Evolutionary conservation across 2,888 invertebrate species (phyloP), one percentile per base, ranked within the genome.

Genomic region (Tenthredo livida): DNA sequence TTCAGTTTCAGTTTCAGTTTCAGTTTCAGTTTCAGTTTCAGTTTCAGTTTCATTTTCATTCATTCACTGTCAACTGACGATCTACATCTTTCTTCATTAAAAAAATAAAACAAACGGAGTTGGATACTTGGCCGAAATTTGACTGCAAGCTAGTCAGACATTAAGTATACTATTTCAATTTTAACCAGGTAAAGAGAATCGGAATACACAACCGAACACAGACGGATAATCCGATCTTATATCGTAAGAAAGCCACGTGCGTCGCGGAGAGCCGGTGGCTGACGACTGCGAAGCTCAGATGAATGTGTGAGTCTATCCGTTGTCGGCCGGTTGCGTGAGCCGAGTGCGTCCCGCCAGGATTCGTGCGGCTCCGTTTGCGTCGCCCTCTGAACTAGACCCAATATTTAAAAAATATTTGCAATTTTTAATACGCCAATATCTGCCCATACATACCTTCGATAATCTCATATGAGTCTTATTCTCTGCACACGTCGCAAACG

Each of bases 201-300:
- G 67, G 17, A 17, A 33, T 33, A 33, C 67, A 67, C 67, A 67
- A 67, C 67, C 67, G 67, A 33, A 21, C 72, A 73, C 54, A n/a
- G 15, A 77, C 40, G 47, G 77, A 73, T 73, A 17, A 43, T 47
- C 47, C 47, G 47, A 47, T 47, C 47, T 47, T 47, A 77, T 54
- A 50, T 25, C 25, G 17, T 50, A 50, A 40, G 75, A 77, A 54
- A 40, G 29, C 61, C 80, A 80, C 80, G 80, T 80, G 80, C 80
- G 61, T 80, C 80, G 58, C 80, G 80, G 80, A 80, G 61, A 40
- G 80, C 80, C 80, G 61, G 58, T 80, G 80, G 80, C 61, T 61
- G 80, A 61, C 80, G 80, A 80, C 80, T 80, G 80, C 80, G 80
- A 80, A 40, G n/a, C 25, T 61, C n/a, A 10, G 61, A 61, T 80